Base-by-base conservation (phyloP, 2,888 invertebrate species). In the Apotomis turbidana region DNA sequence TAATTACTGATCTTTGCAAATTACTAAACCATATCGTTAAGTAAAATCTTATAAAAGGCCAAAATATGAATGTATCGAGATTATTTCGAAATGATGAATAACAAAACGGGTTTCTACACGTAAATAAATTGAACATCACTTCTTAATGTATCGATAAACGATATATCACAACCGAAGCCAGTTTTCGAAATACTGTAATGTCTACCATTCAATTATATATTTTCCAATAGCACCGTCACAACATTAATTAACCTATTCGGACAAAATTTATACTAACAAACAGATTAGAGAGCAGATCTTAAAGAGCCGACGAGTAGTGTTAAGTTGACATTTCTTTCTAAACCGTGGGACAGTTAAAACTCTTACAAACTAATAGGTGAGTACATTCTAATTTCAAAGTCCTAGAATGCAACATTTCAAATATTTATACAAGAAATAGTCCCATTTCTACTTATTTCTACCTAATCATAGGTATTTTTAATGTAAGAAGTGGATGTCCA, bases 41-140 rank as follows among this genome's bases (percentile, higher is more conserved):
- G 41, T 41, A 6, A 41, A 41, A 41, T 41, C 41, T 5, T 41
- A 49, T 3, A 49, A 49, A 49, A 57, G 57, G 57, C 12, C 57
- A 57, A 10, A 15, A 13, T 46, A 41, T 41, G 3, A 62, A 49
- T 46, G 57, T n/a, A 62, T 62, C 15, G 36, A 63, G 58, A 63
- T 4, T 49, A 15, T 64, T 70, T 49, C 57, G 49, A 44, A 54
- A 71, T 55, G 36, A 10, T 5, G 4, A 66, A 46, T 57, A 57
- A 36, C n/a, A 44, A 44, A 46, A 13, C 44, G 44, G 12, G 15
- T 66, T 60, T 67, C 13, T 51, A 67, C 66, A 46, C 49, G 46
- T 44, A 66, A 54, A 71, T 71, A 51, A 46, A 71, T 68, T 71
- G 55, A 68, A 57, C 41, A 27, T 61, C 55, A 61, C 46, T 57